phyloP scores from a whole-genome alignment of 2,888 invertebrate genomes.

The Tineola bisselliella region DNA sequence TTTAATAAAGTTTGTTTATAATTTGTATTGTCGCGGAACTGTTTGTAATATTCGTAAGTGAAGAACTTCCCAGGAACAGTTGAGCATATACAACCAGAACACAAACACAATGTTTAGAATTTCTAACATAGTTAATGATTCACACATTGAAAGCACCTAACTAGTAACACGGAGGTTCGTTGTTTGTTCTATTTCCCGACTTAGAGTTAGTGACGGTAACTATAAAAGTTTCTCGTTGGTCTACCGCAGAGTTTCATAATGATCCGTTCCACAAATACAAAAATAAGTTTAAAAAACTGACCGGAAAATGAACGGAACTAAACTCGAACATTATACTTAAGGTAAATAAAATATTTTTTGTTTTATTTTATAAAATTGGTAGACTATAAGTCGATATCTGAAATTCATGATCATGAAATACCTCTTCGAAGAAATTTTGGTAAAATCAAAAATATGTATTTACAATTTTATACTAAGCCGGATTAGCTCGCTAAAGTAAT shows the following conservation, averaged over 20 bases:
- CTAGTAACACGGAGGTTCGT: background rate
- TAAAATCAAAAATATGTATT: no score
- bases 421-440: no score
- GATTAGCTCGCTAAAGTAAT: no score
- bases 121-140: background rate
- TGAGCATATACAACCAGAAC: background rate
- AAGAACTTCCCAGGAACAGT: background rate
- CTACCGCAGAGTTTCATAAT: background rate
- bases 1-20: no score
- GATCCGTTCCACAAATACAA: background rate
- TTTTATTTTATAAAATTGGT: no score
- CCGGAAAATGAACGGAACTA: no score
- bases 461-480: no score
- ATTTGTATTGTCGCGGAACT: no score
- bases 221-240: background rate
- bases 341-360: no score
- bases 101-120: background rate
- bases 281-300: background rate
- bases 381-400: no score
- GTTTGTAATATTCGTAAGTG: background rate
- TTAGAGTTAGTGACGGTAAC: background rate
- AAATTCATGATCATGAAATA: no score
- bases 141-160: background rate
- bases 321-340: no score
- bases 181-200: background rate